A percentile compares a stretch with the other conserved stretches of the same genome.
phyloP scores from a whole-genome alignment of 2,888 invertebrate genomes.

The Eristalis tenax region DNA sequence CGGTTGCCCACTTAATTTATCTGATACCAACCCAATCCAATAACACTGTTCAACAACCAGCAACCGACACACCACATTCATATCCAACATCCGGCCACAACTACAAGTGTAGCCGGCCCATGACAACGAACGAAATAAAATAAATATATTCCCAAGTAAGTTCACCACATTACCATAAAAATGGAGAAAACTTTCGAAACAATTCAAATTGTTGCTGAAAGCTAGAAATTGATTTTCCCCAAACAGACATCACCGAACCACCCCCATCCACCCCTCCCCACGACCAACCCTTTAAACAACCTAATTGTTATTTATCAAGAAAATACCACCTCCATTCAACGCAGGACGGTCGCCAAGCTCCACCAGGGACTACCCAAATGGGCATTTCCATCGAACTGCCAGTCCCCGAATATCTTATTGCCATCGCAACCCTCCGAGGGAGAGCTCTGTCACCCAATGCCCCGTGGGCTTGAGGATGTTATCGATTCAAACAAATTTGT shows the following conservation, averaged over 20 bases:
- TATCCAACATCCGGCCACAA: neutral
- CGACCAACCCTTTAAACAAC: neutral
- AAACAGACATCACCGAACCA: conserved; percentile 2
- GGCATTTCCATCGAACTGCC: neutral
- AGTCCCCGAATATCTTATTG: neutral
- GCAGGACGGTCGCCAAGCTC: neutral
- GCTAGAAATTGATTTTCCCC: conserved; percentile 52
- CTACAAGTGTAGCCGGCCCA: neutral
- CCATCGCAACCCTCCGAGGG: neutral
- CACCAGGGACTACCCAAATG: neutral
- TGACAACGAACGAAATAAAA: neutral
- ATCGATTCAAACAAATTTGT: conserved; percentile 53
- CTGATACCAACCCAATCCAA: neutral
- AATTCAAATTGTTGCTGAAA: conserved; percentile 32
- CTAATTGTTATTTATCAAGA: conserved; percentile 46
- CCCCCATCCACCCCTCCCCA: neutral
- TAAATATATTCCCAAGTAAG: conserved; percentile 6
- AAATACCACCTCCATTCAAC: neutral
- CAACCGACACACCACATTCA: neutral
- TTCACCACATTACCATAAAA: conserved; percentile 11
- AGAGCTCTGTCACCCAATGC: neutral
- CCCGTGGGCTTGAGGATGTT: conserved; percentile 15
- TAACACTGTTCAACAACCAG: neutral
- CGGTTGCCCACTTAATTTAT: neutral
- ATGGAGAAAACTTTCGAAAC: conserved; percentile 30